Conservation (phyloP, 1,140 invertebrate genomes). For the Meloidogyne floridensis region DNA sequence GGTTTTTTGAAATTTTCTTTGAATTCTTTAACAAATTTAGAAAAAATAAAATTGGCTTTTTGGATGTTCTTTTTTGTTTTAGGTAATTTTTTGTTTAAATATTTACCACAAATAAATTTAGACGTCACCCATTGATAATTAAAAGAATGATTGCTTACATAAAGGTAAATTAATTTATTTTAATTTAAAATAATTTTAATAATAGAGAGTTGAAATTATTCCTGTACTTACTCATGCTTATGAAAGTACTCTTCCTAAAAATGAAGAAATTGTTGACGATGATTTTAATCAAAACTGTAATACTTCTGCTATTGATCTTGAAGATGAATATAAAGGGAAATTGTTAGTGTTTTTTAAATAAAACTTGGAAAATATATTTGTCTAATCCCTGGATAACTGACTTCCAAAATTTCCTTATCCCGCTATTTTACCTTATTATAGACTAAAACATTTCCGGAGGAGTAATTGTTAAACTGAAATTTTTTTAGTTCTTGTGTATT, state of each 20-base stretch:
- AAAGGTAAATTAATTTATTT: slow-evolving; percentile 16
- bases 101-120: slow-evolving; percentile 8
- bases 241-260: neutral
- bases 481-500: too few relatives aligned
- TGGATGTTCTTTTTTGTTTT: slow-evolving; percentile 24
- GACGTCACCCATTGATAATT: slow-evolving; percentile 36
- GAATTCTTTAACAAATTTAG: slow-evolving; percentile 26
- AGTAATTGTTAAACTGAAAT: too few relatives aligned
- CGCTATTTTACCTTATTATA: neutral
- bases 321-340: neutral
- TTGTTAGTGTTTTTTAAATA: neutral
- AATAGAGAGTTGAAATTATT: neutral
- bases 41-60: slow-evolving; percentile 22
- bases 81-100: slow-evolving; percentile 12
- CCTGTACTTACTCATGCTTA: neutral
- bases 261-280: neutral
- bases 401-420: neutral
- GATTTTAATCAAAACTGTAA: neutral
- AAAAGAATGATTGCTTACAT: slow-evolving; percentile 26
- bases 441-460: too few relatives aligned
- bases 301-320: neutral
- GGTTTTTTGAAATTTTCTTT: slow-evolving; percentile 12
- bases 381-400: neutral
- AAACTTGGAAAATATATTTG: neutral
- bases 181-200: neutral